phyloP scores from a whole-genome alignment of 2,797 vertebrate genomes.

The Notamacropus eugenii region DNA sequence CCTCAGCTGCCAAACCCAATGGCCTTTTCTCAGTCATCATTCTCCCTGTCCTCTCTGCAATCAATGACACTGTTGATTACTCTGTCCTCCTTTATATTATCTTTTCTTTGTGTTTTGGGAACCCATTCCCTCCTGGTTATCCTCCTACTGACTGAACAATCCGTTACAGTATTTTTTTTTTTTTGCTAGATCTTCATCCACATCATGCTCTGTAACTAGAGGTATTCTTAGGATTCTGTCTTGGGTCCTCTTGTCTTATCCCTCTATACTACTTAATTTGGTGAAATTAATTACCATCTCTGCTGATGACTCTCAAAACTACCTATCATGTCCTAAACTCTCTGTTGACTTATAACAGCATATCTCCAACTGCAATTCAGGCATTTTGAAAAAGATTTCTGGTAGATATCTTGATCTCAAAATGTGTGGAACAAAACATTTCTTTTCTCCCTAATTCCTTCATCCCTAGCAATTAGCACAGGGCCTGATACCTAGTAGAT shows the following conservation, averaged over 20 bases:
- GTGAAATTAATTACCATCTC: not conserved
- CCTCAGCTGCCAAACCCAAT: too few relatives aligned
- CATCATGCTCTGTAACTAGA: not conserved
- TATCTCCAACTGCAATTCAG: not conserved
- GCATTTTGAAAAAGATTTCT: not conserved
- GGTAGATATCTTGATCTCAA: not conserved
- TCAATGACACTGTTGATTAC: not conserved
- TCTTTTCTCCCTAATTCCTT: not conserved
- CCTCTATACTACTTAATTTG: too few relatives aligned
- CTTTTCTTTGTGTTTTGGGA: not conserved
- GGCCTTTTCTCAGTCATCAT: not conserved
- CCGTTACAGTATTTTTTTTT: not conserved
- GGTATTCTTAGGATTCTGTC: not conserved
- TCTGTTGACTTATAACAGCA: not conserved
- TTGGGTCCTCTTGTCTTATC: not conserved
- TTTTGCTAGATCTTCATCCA: not conserved
- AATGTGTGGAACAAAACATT: fast-evolving
- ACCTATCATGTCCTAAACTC: not conserved
- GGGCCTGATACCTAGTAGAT: not conserved
- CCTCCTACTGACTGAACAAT: not conserved
- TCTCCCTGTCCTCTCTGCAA: not conserved
- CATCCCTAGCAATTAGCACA: not conserved
- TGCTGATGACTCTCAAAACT: not conserved
- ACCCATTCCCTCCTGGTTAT: not conserved
- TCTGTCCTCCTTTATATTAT: not conserved